Conservation (phyloP, 2,888 invertebrate species). For the Drosophila infuscata region DNA sequence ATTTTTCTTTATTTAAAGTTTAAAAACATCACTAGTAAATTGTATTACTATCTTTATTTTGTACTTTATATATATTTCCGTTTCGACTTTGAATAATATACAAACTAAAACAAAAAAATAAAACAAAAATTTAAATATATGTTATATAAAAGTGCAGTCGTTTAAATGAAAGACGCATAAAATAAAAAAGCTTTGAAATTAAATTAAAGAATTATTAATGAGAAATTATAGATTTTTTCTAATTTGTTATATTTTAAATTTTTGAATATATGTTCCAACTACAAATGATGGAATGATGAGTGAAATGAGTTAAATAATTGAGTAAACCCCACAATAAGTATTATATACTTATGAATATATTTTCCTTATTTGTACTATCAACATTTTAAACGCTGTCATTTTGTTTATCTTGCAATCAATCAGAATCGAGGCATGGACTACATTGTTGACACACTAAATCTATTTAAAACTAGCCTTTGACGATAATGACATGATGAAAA, state of each 20-base stretch:
- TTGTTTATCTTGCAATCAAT: conserved; percentile 22
- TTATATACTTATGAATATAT: neutral
- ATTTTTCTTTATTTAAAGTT: neutral
- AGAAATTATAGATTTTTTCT: too few species aligned
- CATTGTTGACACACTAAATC: conserved; percentile 20
- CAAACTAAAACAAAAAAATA: neutral
- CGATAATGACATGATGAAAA: conserved; percentile 25
- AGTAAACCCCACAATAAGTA: neutral
- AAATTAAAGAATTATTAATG: neutral
- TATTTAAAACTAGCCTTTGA: neutral
- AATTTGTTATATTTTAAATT: too few species aligned
- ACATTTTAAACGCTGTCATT: neutral
- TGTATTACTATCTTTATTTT: neutral
- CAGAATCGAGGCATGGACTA: neutral
- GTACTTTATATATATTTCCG: neutral
- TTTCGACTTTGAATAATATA: neutral
- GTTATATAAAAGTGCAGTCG: neutral
- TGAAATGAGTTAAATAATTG: neutral
- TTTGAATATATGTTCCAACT: neutral
- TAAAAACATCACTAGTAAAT: neutral
- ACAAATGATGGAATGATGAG: neutral
- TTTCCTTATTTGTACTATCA: neutral
- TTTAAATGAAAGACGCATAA: neutral
- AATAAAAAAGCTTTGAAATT: neutral
- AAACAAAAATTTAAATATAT: neutral